A percentile compares a stretch with the other conserved stretches of the same genome.
phyloP scores from a whole-genome alignment of 2,113 vertebrate genomes.

The Gopherus evgoodei region DNA sequence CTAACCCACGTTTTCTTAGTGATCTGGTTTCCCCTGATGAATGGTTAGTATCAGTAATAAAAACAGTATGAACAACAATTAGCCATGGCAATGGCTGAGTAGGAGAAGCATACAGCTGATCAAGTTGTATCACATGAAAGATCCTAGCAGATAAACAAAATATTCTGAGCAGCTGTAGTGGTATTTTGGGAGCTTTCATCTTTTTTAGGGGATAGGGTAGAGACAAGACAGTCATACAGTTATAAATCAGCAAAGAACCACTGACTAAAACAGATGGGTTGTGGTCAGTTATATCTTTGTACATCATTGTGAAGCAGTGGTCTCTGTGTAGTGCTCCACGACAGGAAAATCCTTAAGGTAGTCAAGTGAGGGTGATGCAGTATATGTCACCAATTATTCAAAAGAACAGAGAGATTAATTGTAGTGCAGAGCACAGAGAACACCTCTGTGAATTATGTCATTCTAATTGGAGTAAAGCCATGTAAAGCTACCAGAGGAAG shows the following conservation, averaged over 20 bases:
- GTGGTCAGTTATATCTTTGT: conserved; percentile 14
- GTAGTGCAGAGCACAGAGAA: not conserved
- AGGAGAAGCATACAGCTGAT: not conserved
- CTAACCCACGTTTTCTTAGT: not conserved
- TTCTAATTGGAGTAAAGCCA: conserved; percentile 14
- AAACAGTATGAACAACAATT: not conserved
- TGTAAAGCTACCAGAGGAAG: not conserved
- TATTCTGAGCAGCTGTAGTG: not conserved
- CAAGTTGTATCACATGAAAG: not conserved
- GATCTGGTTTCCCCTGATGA: not conserved
- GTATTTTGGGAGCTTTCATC: not conserved
- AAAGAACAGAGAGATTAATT: conserved; percentile 50
- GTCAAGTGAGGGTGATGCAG: conserved; percentile 13
- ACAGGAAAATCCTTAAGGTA: not conserved
- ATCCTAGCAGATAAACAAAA: not conserved
- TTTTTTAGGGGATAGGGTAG: not conserved
- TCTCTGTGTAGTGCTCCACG: not conserved
- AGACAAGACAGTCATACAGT: not conserved
- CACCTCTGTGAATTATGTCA: conserved; percentile 7
- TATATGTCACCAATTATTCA: conserved; percentile 58
- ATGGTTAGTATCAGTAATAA: not conserved
- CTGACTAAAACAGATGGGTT: not conserved
- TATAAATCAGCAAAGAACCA: conserved; percentile 2
- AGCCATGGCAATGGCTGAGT: not conserved
- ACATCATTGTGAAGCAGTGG: not conserved